Evolutionary conservation across 2,888 invertebrate genomes (phyloP), one percentile per base, ranked within the genome.

Genomic region (Callinectes sapidus): DNA sequence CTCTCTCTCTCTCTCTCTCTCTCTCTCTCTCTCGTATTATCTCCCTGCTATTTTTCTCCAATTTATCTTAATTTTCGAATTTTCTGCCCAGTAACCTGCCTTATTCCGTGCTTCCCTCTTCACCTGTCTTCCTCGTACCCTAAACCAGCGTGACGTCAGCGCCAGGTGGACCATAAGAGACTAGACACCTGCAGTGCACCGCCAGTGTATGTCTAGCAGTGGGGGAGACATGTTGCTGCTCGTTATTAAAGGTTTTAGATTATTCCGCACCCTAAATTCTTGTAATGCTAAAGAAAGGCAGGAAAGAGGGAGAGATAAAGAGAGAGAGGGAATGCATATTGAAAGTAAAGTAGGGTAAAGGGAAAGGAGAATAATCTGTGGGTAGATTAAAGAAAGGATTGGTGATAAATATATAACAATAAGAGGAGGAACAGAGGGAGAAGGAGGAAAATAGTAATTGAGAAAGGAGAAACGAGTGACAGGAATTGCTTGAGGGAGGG

Each of bases 1-100:
- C 87, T 87, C 71, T 71, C n/a, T 71, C 71, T 71, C 71, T 71
- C 18, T 71, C n/a, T 71, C 71, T 71, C n/a, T 71, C 23, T 71
- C 23, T 48, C n/a, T 42, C 87, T 42, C 42, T 87, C 87, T 39
- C 18, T 39, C 18, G 18, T 39, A 39, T 18, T 71, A 1, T 71
- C 71, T 71, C 28, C 16, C 81, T 81, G 14, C 18, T 35, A 81
- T 35, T 18, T 35, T 18, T 35, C 23, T 3, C 71, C 23, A 71
- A 61, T 6, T 28, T 28, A 77, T 77, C 71, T 10, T 28, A 5
- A 23, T 13, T 77, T 28, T 77, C 28, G 23, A n/a, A 6, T 28
- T 77, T 77, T 28, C 28, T 81, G 2, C 35, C 35, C 2, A 35
- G 13, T 16, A 35, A 32, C 81, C 87, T 88, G 48, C 48, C 28